Base-by-base conservation (phyloP, 2,113 vertebrate genomes). In the Alaudala cheleensis region DNA sequence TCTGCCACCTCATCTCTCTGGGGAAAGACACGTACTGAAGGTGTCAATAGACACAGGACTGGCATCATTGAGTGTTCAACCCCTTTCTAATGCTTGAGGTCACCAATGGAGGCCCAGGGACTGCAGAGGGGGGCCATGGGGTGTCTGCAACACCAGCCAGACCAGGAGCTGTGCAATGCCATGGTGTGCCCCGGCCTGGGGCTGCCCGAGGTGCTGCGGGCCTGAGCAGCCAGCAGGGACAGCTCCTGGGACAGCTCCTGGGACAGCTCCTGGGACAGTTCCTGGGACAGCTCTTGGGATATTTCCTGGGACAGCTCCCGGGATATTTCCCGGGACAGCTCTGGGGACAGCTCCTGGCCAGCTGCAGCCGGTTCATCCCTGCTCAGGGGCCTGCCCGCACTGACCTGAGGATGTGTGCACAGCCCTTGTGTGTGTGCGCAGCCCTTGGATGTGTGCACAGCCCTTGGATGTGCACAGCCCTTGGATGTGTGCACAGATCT, bases 41-140 rank as follows among this genome's bases (percentile, higher is more conserved):
- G n/a, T 37, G 17, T 15, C 3, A 1, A 34, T 12, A 62, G 50
- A 22, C 6, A 1, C 0, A 0, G 11, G 13, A 2, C 5, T 11
- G 29, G 47, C 23, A 12, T 49, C 44, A 3, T 0, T 12, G 74
- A 31, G 33, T 16, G 2, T n/a, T 62, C 47, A 31, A 5, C 19
- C 34, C 45, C 33, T 93, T 74, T 67, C n/a, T 70, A 9, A 11
- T 2, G 14, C 44, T 23, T 5, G n/a, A 54, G 53, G 54, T 87
- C 54, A 42, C 16, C 61, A 34, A 0, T 18, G 37, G 15, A 37
- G 58, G 25, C 54, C 14, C 18, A 4, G 12, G 57, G 37, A 8
- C 10, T n/a, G 61, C 20, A 8, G 83, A 31, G 44, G 12, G 26
- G 20, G n/a, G 5, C 60, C 0, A 0, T 4, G 33, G 53, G 10